Base-by-base conservation (phyloP, 2,797 vertebrate genomes). In the Scleropages formosus region DNA sequence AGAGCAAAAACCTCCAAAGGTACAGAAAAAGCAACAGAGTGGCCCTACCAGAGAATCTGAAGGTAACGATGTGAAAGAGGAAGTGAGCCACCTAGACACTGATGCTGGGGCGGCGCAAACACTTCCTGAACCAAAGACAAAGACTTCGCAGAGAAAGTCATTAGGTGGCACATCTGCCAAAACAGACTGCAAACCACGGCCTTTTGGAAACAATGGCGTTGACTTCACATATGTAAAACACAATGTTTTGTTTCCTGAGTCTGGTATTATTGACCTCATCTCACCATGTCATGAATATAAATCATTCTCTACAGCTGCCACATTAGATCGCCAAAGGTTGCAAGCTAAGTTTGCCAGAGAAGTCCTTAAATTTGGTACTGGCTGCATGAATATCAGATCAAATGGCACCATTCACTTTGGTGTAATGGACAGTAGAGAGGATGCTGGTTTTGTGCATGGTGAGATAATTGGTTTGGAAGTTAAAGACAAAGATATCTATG, bases 331-430 rank as follows among this genome's bases (percentile, higher is more conserved):
- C 71, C 4, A 9, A 0, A 85, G 3, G 13, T 0, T 91, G 7
- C 0, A 91, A 75, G 61, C 81, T 0, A 92, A 93, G 78, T 88
- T 92, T 79, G 88, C 90, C 68, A 70, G 1, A 1, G 91, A 93
- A 78, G 82, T 93, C 0, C 12, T 93, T 18, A 69, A 78, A 80
- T 93, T 93, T 81, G 90, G 86, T 59, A 87, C 88, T 0, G 92
- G 87, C 44, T 93, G 91, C 80, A 89, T 93, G 89, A 93, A 93
- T 74, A 82, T 89, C 68, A 87, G 91, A 49, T 85, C 89, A 51
- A 93, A 93, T 0, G 91, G 92, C 49, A 93, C 91, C 74, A 93
- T 93, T 73, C 91, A 93, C 58, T 93, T 93, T 72, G 92, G 91
- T 0, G 59, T 93, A 20, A 86, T 86, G 87, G 91, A 93, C 81